Evolutionary conservation across 2,797 vertebrate species (phyloP), one percentile per base, ranked within the genome.

Genomic region (Chelon labrosus): DNA sequence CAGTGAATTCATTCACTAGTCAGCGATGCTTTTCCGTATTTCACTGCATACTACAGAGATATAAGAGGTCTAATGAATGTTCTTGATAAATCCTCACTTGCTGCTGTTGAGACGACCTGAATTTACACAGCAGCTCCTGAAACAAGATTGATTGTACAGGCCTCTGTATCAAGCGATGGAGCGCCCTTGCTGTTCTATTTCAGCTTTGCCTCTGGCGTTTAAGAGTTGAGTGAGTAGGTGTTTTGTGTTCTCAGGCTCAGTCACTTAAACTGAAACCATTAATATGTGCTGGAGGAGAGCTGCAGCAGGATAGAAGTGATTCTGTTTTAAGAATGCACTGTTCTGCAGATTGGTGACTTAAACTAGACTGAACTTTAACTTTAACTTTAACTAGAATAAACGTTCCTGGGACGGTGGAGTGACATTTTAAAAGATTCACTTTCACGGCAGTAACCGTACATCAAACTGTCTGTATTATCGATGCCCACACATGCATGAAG

Each of bases 351-450:
- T 38, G 10, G 10, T 63, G 5, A 41, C 20, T 25, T 20, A 16
- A 79, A 65, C 10, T 12, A 17, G n/a, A 47, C 3, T 54, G 22
- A 56, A 65, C 65, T 47, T 63, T 17, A 27, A 22, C 65, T 47
- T 63, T 17, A 27, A 22, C 68, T 58, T 72, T 14, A 35, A 9
- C n/a, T 47, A 10, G 2, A 66, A 39, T 19, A 65, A 41, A 41
- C 4, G 17, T 25, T 50, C 38, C 53, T 25, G 22, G 16, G 38
- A 39, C 17, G 1, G 2, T 12, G 8, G 19, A 3, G 17, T 61
- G 42, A 66, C 78, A 53, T 75, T 69, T 83, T 65, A 60, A 57
- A 60, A 7, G 5, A 44, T 65, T 10, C 10, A 39, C 17, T 69
- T 57, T 74, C 20, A 79, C 25, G 35, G 42, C 27, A 60, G 7